Conservation (phyloP, 2,888 invertebrate species). For the Hirtodrosophila cameraria region DNA sequence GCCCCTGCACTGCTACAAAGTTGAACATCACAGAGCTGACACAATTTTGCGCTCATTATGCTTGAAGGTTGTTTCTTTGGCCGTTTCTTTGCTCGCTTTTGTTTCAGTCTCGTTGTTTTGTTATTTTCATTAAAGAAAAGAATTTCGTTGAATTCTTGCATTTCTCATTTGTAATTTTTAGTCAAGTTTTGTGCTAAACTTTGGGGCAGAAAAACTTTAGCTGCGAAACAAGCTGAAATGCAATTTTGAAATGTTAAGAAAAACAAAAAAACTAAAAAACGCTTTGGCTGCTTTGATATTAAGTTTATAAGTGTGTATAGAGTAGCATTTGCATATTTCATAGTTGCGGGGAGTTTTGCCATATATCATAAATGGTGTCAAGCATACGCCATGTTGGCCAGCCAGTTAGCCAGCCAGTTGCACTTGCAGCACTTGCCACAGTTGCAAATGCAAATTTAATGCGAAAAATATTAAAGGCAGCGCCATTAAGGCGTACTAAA, state of each 20-base stretch:
- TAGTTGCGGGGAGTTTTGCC: slow-evolving; percentile 38
- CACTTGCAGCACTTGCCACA: slow-evolving; percentile 27
- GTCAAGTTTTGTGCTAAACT: slow-evolving; percentile 20
- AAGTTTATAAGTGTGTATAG: slow-evolving; percentile 37
- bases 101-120: slow-evolving; percentile 11
- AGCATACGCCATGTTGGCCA: slow-evolving; percentile 70
- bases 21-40: slow-evolving; percentile 57
- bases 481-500: slow-evolving; percentile 41
- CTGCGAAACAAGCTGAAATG: slow-evolving; percentile 25
- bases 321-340: slow-evolving; percentile 44
- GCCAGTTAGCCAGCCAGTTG: slow-evolving; percentile 37
- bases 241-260: slow-evolving; percentile 25
- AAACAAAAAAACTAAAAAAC: slow-evolving; percentile 44
- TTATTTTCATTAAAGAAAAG: slow-evolving; percentile 41
- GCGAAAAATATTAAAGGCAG: slow-evolving; percentile 56
- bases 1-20: slow-evolving; percentile 14
- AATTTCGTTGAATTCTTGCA: slow-evolving; percentile 13
- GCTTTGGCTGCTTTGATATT: slow-evolving; percentile 37
- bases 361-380: slow-evolving; percentile 66
- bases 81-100: slow-evolving; percentile 16
- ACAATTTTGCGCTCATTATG: slow-evolving; percentile 74
- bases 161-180: slow-evolving; percentile 10
- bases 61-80: slow-evolving; percentile 60
- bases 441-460: slow-evolving; percentile 72
- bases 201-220: slow-evolving; percentile 13